phyloP scores from a whole-genome alignment of 2,888 invertebrate genomes.

The Tillus elongatus region DNA sequence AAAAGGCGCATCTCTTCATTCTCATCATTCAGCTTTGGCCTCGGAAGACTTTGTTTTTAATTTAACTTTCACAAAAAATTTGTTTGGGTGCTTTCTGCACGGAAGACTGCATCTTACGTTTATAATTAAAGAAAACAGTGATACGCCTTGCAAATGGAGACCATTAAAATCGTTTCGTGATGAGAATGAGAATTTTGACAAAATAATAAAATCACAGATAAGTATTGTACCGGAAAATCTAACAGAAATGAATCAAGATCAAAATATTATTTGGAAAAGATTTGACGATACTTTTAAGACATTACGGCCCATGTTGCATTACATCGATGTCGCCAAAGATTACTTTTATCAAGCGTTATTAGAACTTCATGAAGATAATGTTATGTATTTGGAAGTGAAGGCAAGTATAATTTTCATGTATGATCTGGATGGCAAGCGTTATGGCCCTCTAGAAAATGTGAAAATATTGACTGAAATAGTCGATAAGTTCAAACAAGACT shows the following conservation, averaged over 20 bases:
- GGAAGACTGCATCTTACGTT: too few relatives aligned
- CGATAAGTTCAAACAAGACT: constrained; percentile 42
- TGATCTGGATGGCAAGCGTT: constrained; percentile 43
- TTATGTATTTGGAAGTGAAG: constrained; percentile 49
- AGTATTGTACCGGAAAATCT: neutral
- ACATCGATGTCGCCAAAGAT: neutral
- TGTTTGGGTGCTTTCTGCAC: constrained; percentile 46
- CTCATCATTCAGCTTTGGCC: neutral
- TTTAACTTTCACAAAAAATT: constrained; percentile 52
- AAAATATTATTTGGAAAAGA: neutral
- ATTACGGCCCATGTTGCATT: neutral
- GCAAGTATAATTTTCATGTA: constrained; percentile 42
- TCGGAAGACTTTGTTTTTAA: constrained; percentile 42
- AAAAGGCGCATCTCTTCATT: neutral
- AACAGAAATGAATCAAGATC: neutral
- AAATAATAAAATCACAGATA: neutral
- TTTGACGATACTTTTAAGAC: neutral
- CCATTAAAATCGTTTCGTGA: too few relatives aligned
- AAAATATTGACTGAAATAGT: constrained; percentile 41
- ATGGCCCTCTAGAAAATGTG: constrained; percentile 40
- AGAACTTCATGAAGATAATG: constrained; percentile 50
- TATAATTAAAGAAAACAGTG: too few relatives aligned
- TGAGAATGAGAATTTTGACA: too few relatives aligned
- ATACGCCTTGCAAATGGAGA: too few relatives aligned
- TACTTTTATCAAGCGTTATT: constrained; percentile 44